These are phyloP conservation scores for Lithobates sylvaticus DNA, from an alignment of 2,797 vertebrate species.

Conservation along the genomic window DNA sequence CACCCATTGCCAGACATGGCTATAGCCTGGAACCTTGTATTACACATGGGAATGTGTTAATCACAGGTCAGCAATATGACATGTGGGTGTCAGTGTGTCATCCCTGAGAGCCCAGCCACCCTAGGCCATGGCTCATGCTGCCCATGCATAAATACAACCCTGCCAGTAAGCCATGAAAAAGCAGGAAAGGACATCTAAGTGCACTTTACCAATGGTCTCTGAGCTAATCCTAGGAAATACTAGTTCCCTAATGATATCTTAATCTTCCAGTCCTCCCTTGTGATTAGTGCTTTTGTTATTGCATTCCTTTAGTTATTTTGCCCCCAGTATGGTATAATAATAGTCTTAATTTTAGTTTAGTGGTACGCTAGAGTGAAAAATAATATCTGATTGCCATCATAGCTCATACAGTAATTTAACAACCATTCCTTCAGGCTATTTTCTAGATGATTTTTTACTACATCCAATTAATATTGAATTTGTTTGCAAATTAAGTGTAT, in stretches of 20 bases:
- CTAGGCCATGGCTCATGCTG: not conserved
- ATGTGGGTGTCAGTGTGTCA: too few relatives aligned
- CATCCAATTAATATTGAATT: constrained; percentile 26
- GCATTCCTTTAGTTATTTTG: not conserved
- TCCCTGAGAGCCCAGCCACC: not conserved
- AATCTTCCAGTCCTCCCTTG: not conserved
- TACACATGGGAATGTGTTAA: too few relatives aligned
- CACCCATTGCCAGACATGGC: not conserved
- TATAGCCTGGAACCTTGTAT: not conserved
- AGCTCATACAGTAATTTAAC: constrained; percentile 12
- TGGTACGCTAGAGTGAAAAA: not conserved
- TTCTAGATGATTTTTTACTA: constrained; percentile 21
- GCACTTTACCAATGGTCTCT: not conserved
- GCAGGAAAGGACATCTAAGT: not conserved
- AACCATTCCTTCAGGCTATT: constrained; percentile 23
- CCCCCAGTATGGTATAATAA: constrained; percentile 3
- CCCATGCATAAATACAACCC: not conserved
- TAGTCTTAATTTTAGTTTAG: constrained; percentile 11
- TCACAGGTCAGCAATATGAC: too few relatives aligned
- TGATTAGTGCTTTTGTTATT: not conserved
- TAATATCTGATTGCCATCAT: constrained; percentile 6
- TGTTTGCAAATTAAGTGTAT: constrained; percentile 32
- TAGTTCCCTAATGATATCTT: not conserved
- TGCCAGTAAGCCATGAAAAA: not conserved
- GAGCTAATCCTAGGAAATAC: not conserved